Conservation (phyloP, 1,140 invertebrate genomes). For the Musca domestica region DNA sequence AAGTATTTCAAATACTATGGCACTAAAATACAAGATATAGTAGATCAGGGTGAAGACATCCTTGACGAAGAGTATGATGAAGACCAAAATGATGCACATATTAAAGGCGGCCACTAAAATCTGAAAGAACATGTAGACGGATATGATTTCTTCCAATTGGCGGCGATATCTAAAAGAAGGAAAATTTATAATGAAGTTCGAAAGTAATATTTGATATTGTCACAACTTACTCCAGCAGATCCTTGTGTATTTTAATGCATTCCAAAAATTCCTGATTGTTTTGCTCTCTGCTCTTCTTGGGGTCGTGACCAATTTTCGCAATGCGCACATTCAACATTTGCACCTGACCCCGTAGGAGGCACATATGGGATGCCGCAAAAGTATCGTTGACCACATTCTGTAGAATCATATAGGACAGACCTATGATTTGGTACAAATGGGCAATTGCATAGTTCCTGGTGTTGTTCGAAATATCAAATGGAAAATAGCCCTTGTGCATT, state of each 20-base stretch:
- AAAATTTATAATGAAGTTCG: background rate
- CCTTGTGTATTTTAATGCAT: conserved; percentile 18
- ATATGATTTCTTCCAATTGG: conserved; percentile 28
- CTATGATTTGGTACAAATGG: conserved; percentile 23
- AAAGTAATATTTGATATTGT: background rate
- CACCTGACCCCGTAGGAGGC: conserved; percentile 12
- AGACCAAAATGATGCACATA: conserved; percentile 14
- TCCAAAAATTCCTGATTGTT: conserved; percentile 12
- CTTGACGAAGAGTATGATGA: conserved; percentile 9
- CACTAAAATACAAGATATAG: conserved; percentile 5
- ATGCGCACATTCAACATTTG: conserved; percentile 7
- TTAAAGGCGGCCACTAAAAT: background rate
- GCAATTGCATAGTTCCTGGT: background rate
- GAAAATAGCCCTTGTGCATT: conserved; percentile 25
- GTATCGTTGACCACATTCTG: conserved; percentile 24
- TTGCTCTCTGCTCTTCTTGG: background rate
- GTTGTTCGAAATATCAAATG: conserved; percentile 7
- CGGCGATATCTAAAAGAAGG: conserved; percentile 28
- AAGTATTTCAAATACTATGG: background rate
- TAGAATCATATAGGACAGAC: conserved; percentile 9
- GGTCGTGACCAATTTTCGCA: background rate
- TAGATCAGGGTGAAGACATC: conserved; percentile 12
- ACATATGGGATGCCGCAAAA: background rate
- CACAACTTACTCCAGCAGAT: conserved; percentile 16
- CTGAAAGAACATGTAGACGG: conserved; percentile 26